Evolutionary conservation across 2,888 invertebrate genomes (phyloP), one percentile per base, ranked within the genome.

Genomic region (Drosophila merina): DNA sequence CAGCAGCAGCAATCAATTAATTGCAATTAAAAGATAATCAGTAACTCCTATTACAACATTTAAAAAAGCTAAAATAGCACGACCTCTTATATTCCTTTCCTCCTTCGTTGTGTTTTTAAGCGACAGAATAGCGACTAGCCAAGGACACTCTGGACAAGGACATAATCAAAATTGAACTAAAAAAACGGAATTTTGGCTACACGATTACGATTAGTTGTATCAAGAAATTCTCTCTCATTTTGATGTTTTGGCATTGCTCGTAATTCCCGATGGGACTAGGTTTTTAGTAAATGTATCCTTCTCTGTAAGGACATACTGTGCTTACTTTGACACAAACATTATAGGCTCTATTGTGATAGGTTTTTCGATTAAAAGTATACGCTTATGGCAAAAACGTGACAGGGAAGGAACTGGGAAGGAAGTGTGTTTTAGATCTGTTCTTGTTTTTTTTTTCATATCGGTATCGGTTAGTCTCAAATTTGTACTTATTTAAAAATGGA

Each of bases 401-500:
- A 33, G 31, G 20, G 50, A 71, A 59, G 64, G 50, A 62, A 45
- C 55, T 20, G 20, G 20, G 20, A 62, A 20, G 64, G 40, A 64
- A 31, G 33, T 56, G 55, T 51, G 44, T 26, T 38, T 33, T 42
- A n/a, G n/a, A n/a, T n/a, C n/a, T 20, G 20, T 20, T 20, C 20
- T 20, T 49, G 63, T 7, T 57, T 59, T 64, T 14, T 14, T 44
- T 68, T 59, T 14, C 10, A 33, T 33, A 36, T 28, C 28, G 4
- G 28, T 36, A 40, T 42, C 40, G 20, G 51, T 57, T 72, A 74
- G 69, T 78, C 64, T 73, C 74, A 73, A 57, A 49, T 88, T 84
- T 84, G 88, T 88, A 84, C 87, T 42, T 84, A 74, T 67, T 66
- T 79, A 79, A 74, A 74, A 70, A 78, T 84, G 87, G 88, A 84